phyloP scores from a whole-genome alignment of 2,797 vertebrate species.

The Hypotaenidia philippensis region DNA sequence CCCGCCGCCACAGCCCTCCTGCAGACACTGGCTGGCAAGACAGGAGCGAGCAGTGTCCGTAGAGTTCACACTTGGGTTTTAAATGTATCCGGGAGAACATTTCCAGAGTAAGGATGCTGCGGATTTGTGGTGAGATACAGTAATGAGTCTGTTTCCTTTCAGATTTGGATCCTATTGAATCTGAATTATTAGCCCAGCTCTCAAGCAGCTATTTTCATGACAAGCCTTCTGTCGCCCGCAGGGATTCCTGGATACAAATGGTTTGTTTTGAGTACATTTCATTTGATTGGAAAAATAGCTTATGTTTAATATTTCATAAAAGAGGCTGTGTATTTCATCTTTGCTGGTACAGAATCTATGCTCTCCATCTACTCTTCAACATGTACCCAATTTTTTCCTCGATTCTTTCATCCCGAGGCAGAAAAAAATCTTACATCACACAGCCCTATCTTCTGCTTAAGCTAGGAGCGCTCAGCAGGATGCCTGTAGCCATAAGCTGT shows the following conservation, averaged over 20 bases:
- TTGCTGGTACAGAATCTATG: neutral
- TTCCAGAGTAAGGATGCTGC: neutral
- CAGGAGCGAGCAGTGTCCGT: neutral
- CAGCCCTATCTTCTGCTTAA: neutral
- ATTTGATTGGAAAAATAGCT: neutral
- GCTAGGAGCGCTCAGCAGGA: neutral
- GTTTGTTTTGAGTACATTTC: neutral
- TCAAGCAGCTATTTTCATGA: neutral
- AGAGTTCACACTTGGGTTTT: neutral
- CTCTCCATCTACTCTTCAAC: neutral
- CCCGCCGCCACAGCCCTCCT: neutral
- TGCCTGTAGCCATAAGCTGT: neutral
- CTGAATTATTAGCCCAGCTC: neutral
- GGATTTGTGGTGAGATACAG: neutral
- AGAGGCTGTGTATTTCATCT: neutral
- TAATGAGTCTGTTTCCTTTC: neutral
- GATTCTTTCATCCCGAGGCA: neutral
- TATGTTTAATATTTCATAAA: neutral
- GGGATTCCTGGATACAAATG: neutral
- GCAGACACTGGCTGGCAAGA: neutral
- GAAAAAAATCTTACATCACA: neutral
- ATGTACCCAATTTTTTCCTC: neutral
- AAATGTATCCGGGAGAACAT: neutral
- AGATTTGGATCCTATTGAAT: neutral
- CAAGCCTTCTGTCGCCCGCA: neutral